A percentile compares a stretch with the other conserved stretches of the same genome.
phyloP scores from a whole-genome alignment of 2,113 vertebrate species.

The Zapus hudsonius region DNA sequence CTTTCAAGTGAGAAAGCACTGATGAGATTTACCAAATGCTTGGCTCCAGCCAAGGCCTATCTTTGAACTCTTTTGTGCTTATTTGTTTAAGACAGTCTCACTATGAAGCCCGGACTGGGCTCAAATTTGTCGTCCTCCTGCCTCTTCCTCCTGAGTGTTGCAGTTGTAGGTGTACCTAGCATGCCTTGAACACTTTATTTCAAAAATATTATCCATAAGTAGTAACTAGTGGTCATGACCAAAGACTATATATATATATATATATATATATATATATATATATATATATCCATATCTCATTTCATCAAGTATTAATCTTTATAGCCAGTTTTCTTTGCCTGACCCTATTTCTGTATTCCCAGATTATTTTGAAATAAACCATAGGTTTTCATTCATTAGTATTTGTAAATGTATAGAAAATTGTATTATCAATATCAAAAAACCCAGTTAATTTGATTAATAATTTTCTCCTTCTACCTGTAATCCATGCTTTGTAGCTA shows the following conservation, averaged over 20 bases:
- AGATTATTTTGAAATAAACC: conserved; percentile 10
- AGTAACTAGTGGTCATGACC: neutral
- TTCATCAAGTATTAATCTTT: neutral
- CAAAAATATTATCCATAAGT: conserved; percentile 4
- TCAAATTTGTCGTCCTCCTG: neutral
- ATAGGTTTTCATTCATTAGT: neutral
- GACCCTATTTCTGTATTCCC: neutral
- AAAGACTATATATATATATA: neutral
- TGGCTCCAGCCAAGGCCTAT: neutral
- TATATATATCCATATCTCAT: neutral
- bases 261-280: neutral
- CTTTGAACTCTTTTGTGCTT: neutral
- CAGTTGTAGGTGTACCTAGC: neutral
- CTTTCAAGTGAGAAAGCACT: neutral
- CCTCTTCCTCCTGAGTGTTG: neutral
- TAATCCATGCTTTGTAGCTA: conserved; percentile 29
- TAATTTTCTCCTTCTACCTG: neutral
- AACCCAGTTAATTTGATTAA: neutral
- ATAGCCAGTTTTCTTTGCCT: neutral
- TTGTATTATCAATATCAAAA: neutral
- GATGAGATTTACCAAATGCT: conserved; percentile 20
- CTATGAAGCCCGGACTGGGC: neutral
- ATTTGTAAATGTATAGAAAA: neutral
- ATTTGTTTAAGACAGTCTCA: neutral
- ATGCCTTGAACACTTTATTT: neutral